These are phyloP conservation scores for Thaumatotibia leucotreta DNA, from an alignment of 1,140 invertebrate species.

Conservation along the genomic window DNA sequence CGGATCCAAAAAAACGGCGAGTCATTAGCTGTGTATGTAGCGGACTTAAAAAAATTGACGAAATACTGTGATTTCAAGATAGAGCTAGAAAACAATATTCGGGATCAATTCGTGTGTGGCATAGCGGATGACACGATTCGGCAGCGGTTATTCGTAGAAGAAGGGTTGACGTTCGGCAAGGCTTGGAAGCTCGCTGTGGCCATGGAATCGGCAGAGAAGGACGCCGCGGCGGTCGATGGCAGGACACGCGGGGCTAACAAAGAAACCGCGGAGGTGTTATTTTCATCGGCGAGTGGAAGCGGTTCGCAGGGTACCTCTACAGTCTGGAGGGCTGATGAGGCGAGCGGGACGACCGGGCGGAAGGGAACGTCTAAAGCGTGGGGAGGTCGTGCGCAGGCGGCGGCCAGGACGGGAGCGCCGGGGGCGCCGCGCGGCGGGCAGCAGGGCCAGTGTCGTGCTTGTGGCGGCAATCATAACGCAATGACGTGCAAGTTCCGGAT, in stretches of 20 bases:
- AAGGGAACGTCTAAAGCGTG: neutral
- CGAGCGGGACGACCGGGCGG: neutral
- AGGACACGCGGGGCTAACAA: neutral
- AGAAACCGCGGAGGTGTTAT: neutral
- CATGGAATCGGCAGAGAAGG: neutral
- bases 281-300: no score
- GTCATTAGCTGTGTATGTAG: no score
- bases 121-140: no score
- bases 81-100: neutral
- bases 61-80: neutral
- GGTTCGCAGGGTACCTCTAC: no score
- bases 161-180: neutral
- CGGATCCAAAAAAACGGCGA: no score
- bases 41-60: neutral
- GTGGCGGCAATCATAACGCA: neutral
- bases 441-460: neutral
- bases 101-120: neutral
- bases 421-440: no score
- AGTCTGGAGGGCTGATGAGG: neutral
- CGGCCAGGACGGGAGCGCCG: no score
- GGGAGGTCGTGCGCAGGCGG: neutral
- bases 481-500: neutral
- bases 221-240: neutral
- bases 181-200: neutral
- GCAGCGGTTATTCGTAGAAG: neutral